Base-by-base conservation (phyloP, 2,888 invertebrate species). In the Stegana nigrithorax region DNA sequence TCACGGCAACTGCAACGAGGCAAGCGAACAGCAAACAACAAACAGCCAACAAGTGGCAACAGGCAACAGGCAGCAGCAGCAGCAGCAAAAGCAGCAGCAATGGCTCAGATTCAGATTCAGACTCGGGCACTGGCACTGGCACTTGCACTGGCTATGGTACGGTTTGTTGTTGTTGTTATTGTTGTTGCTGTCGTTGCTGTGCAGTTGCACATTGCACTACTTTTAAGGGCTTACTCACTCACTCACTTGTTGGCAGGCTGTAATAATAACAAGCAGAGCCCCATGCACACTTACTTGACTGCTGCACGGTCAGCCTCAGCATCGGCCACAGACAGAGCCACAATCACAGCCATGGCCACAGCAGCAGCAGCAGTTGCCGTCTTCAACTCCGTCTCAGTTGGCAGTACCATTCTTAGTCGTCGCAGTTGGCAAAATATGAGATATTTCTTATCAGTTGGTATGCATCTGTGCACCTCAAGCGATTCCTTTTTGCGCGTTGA, bases 401-500 rank as follows among this genome's bases (percentile, higher is more conserved):
- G 58, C 32, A 58, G n/a, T n/a, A n/a, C n/a, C n/a, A n/a, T 10
- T 44, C 19, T 44, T 44, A 47, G 47, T 61, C 61, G 44, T 42
- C 60, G 59, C 72, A 60, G 67, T 69, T 67, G 65, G 67, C 68
- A 73, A 73, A 80, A 75, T 73, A 73, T 76, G 74, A 75, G 80
- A 75, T 76, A 79, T 72, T 74, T 68, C 78, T 81, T 84, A 84
- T 84, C 83, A 84, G 73, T 73, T 76, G 81, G 83, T 81, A 82
- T 84, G 83, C 83, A 84, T 84, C 84, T 83, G 81, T 77, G 81
- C 82, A 84, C 83, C 83, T 81, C 75, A 66, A 80, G 83, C 82
- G 73, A 73, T 73, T 79, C 78, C 64, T 53, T 50, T 50, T 64
- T 51, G 42, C 47, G 53, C 21, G 36, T 55, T 51, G 21, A 57